A percentile compares a stretch with the other conserved stretches of the same genome.
Evolutionary conservation across 1,140 invertebrate genomes (phyloP).

Genomic region (Pectinophora gossypiella): DNA sequence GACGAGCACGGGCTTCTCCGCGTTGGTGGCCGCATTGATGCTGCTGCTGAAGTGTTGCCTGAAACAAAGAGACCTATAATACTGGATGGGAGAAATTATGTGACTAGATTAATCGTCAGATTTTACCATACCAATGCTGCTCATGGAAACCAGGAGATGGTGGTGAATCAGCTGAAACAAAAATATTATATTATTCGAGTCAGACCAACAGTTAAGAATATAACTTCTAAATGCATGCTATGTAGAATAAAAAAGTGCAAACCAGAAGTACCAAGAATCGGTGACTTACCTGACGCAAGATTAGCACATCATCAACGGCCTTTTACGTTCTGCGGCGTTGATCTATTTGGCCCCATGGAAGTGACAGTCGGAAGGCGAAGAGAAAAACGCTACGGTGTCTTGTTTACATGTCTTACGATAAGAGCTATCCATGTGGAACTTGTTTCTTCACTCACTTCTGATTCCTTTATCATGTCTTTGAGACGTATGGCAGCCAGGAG

Average conservation of each 20-base stretch:
- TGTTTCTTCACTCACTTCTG: slow-evolving; percentile 11
- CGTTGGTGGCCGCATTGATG: slow-evolving; percentile 8
- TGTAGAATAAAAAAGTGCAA: background rate
- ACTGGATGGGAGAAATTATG: slow-evolving; percentile 2
- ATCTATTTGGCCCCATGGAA: slow-evolving; percentile 14
- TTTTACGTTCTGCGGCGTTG: slow-evolving; percentile 13
- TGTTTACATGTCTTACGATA: slow-evolving; percentile 19
- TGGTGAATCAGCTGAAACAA: background rate
- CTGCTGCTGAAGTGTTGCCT: background rate
- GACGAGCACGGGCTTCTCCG: slow-evolving; percentile 7
- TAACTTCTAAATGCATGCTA: background rate
- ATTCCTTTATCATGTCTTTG: slow-evolving; percentile 43
- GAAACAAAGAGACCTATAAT: slow-evolving; percentile 8
- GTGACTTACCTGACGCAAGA: slow-evolving; percentile 1
- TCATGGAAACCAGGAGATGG: slow-evolving; percentile 4
- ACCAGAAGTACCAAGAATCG: background rate
- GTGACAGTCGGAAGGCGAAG: slow-evolving; percentile 11
- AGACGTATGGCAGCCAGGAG: slow-evolving; percentile 50
- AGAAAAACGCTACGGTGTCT: slow-evolving; percentile 15
- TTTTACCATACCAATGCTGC: background rate
- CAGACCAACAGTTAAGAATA: slow-evolving; percentile 1
- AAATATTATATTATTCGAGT: background rate
- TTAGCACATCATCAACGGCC: slow-evolving; percentile 1
- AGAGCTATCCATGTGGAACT: slow-evolving; percentile 27
- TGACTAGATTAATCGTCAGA: background rate